A percentile compares a stretch with the other conserved stretches of the same genome.
These are phyloP conservation scores for Leptura quadrifasciata DNA, from an alignment of 2,888 invertebrate genomes.

Conservation along the genomic window DNA sequence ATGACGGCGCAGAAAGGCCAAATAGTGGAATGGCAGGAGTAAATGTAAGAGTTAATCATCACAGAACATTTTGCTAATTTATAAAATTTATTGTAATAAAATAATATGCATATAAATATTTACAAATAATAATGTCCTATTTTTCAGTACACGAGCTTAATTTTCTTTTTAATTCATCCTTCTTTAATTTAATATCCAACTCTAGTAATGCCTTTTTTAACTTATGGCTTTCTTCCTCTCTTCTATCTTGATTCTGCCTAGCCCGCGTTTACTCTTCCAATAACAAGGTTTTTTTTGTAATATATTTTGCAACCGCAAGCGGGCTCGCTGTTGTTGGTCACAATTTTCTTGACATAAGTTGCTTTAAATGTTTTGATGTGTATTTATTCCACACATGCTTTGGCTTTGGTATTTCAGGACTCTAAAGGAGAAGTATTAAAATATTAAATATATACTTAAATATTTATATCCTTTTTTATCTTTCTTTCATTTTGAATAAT, in stretches of 20 bases:
- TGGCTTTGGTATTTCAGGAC: not conserved
- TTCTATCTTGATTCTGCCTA: slow-evolving; percentile 3
- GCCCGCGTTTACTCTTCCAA: slow-evolving; percentile 8
- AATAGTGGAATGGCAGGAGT: not conserved
- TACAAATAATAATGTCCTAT: too few relatives aligned
- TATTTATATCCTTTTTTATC: too few relatives aligned
- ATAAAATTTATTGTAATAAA: too few relatives aligned
- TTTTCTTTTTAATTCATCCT: too few relatives aligned
- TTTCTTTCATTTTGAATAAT: too few relatives aligned
- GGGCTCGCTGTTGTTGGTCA: not conserved
- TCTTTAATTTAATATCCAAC: slow-evolving; percentile 1
- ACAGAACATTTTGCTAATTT: too few relatives aligned
- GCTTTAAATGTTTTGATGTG: slow-evolving; percentile 5
- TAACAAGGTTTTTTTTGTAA: not conserved
- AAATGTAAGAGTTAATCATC: slow-evolving; percentile 3
- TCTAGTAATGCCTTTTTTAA: slow-evolving; percentile 4
- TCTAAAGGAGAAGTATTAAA: too few relatives aligned
- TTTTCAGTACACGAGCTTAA: too few relatives aligned
- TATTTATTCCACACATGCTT: slow-evolving; percentile 1
- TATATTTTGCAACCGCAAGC: not conserved
- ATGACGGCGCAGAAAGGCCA: slow-evolving; percentile 2
- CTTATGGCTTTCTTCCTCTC: slow-evolving; percentile 1
- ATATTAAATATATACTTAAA: too few relatives aligned
- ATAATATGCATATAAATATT: too few relatives aligned
- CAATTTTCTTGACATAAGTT: not conserved